Base-by-base conservation (phyloP, 2,888 invertebrate genomes). In the Drosophila multiciliata region DNA sequence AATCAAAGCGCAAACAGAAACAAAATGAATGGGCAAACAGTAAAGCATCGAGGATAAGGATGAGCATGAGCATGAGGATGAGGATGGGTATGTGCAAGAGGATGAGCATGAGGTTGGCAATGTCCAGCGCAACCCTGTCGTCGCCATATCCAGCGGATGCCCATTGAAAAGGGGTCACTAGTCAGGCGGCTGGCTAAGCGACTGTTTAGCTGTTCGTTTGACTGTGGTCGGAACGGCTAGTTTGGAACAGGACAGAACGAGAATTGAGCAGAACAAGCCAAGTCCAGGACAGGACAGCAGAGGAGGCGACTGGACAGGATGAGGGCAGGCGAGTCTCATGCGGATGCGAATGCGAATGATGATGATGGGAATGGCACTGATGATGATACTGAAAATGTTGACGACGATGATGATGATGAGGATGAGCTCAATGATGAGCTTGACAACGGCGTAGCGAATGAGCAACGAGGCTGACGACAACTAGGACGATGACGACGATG, bases 21-120 rank as follows among this genome's bases (percentile, higher is more conserved):
- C 90, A 85, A 88, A 87, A 90, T 90, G 89, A 87, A 87, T 87
- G 91, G 90, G 90, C 86, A 90, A 90, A 89, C 90, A 90, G 88
- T 73, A 77, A 75, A 72, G 78, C 65, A 66, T 54, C 38, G 62
- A 45, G 73, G 62, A 52, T 32, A 52, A 36, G 38, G 53, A 53
- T 17, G 11, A 38, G 12, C 23, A 53, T 49, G 64, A 6, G 20
- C 20, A 61, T 73, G 81, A 65, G 54, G 29, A 36, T 82, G 82
- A 33, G 69, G 33, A 38, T 12, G 33, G 8, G 49, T 36, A 49
- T 6, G 29, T 29, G 29, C 29, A 29, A 29, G 7, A 38, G 29
- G 32, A 53, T 35, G 68, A 40, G 32, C 3, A 29, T n/a, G 49
- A 70, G 55, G 35, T 55, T 77, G 81, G 82, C 65, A 57, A 33